Evolutionary conservation across 2,113 vertebrate species (phyloP).

Genomic region (Dolichallabes microphthalmus): DNA sequence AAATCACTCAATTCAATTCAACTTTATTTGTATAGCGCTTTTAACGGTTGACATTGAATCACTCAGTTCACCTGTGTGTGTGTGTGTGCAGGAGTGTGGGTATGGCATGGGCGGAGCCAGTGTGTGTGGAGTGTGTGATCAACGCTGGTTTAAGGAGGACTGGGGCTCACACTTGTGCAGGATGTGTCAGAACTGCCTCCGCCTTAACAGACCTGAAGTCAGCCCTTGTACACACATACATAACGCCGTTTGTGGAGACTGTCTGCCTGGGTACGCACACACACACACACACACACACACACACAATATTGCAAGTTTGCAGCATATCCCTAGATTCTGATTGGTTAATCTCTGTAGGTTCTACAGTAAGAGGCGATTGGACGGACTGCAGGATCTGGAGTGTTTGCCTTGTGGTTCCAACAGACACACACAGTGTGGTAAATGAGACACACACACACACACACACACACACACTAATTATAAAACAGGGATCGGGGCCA

Average conservation of each 20-base stretch:
- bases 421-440: slow-evolving; percentile 73
- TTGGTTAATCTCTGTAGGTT: slow-evolving; percentile 64
- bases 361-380: slow-evolving; percentile 77
- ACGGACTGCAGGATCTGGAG: slow-evolving; percentile 77
- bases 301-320: not conserved
- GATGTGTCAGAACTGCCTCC: slow-evolving; percentile 74
- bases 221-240: slow-evolving; percentile 69
- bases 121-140: slow-evolving; percentile 67
- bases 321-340: not conserved
- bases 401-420: slow-evolving; percentile 77
- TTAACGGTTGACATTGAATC: too few relatives aligned
- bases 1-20: not conserved
- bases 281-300: slow-evolving; percentile 19
- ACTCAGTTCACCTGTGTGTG: slow-evolving; percentile 28
- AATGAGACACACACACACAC: slow-evolving; percentile 52
- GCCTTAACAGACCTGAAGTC: slow-evolving; percentile 75
- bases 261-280: slow-evolving; percentile 73
- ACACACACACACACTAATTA: slow-evolving; percentile 66
- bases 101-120: slow-evolving; percentile 70
- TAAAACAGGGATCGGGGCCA: not conserved
- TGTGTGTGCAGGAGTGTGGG: slow-evolving; percentile 72
- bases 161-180: slow-evolving; percentile 77
- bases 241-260: slow-evolving; percentile 76
- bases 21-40: too few relatives aligned
- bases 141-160: slow-evolving; percentile 76